Percentiles rank a stretch among this genome's conserved stretches.
Evolutionary conservation across 2,797 vertebrate species (phyloP).

Genomic region (Nannoperca obscura): DNA sequence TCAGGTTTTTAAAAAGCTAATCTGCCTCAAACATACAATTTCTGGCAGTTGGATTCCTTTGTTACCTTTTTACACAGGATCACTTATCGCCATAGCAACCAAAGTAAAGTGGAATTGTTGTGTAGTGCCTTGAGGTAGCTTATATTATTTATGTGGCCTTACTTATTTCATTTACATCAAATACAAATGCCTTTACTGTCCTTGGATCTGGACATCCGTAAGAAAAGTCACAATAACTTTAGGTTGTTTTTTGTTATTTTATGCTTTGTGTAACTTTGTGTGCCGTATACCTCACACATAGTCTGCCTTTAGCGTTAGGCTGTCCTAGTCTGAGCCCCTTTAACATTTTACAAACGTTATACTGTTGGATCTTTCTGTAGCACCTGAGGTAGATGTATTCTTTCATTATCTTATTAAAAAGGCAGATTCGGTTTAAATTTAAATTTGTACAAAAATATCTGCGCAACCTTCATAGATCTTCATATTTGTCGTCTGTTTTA

Average conservation of each 20-base stretch:
- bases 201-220: background rate
- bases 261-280: background rate
- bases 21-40: background rate
- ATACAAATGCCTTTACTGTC: background rate
- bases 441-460: too few relatives aligned
- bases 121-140: constrained; percentile 29
- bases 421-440: background rate
- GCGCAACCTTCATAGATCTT: background rate
- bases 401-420: background rate
- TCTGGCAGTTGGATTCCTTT: background rate
- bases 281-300: background rate
- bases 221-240: constrained; percentile 11
- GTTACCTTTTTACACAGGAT: background rate
- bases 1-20: background rate
- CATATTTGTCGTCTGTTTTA: background rate
- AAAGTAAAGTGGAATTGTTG: constrained; percentile 11
- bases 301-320: background rate
- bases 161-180: constrained; percentile 32
- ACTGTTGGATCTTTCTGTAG: background rate
- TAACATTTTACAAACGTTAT: background rate
- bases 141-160: constrained; percentile 37
- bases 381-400: background rate
- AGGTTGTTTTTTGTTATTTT: background rate
- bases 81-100: constrained; percentile 22
- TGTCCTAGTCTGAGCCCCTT: background rate